A percentile compares a stretch with the other conserved stretches of the same genome.
Evolutionary conservation across 2,113 vertebrate genomes (phyloP).

Genomic region (Gnathonemus echidnorhynchus): DNA sequence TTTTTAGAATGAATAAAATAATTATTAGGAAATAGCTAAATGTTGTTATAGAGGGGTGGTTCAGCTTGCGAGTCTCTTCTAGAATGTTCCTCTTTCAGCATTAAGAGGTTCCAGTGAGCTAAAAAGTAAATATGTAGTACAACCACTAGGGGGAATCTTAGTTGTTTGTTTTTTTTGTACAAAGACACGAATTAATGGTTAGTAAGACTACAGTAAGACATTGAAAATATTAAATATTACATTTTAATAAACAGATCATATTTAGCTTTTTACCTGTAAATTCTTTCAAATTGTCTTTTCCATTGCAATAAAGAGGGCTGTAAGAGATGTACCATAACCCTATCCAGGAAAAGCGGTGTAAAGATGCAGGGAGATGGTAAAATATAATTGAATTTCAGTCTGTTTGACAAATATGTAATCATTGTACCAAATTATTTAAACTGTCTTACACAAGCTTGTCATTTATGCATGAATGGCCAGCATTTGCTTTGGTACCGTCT

Average conservation of each 20-base stretch:
- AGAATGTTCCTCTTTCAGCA: slow-evolving; percentile 24
- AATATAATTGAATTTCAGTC: neutral
- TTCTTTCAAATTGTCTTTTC: neutral
- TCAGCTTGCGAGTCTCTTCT: slow-evolving; percentile 14
- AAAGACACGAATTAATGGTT: neutral
- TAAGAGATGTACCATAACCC: neutral
- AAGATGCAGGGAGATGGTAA: neutral
- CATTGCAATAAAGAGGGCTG: neutral
- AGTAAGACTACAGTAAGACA: neutral
- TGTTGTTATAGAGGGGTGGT: neutral
- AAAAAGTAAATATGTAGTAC: neutral
- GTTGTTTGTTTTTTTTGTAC: neutral
- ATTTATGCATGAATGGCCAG: neutral
- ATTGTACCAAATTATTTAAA: slow-evolving; percentile 1
- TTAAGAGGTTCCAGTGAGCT: neutral
- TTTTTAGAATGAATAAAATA: neutral
- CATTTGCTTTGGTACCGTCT: neutral
- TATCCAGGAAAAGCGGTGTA: neutral
- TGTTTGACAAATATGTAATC: neutral
- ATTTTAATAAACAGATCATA: neutral
- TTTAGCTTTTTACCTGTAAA: neutral
- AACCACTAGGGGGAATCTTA: slow-evolving; percentile 5
- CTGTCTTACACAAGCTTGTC: neutral
- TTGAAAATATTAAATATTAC: neutral
- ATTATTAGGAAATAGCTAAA: neutral